Evolutionary conservation across 1,140 invertebrate species (phyloP).

Genomic region (Pinna nobilis): DNA sequence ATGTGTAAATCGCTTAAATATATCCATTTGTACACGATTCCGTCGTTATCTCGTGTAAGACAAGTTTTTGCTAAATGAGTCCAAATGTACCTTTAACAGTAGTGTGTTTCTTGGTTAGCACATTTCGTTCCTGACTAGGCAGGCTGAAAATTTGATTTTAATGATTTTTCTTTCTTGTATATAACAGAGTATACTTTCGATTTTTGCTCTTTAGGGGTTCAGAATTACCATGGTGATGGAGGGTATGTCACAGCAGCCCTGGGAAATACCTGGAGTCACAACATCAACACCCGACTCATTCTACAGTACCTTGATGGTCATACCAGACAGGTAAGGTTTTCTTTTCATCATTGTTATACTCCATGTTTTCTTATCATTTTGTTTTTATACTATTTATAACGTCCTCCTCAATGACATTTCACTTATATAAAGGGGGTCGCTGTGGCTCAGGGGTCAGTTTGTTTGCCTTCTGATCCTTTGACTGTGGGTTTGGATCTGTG

Average conservation of each 20-base stretch:
- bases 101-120: background rate
- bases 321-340: constrained; percentile 49
- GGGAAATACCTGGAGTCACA: constrained; percentile 69
- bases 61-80: no score
- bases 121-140: background rate
- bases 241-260: constrained; percentile 62
- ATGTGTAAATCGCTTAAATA: no score
- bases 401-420: background rate
- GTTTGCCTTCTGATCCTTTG: no score
- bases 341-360: background rate
- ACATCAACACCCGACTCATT: constrained; percentile 66
- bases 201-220: no score
- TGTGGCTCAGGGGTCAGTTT: no score
- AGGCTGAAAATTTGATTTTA: background rate
- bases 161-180: no score
- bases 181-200: no score
- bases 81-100: no score
- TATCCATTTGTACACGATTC: no score
- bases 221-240: no score
- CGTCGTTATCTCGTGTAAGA: no score
- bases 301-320: constrained; percentile 54
- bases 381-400: background rate
- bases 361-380: background rate
- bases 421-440: background rate
- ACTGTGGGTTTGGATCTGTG: no score